phyloP scores from a whole-genome alignment of 2,888 invertebrate genomes.

The Tanypteryx hageni region DNA sequence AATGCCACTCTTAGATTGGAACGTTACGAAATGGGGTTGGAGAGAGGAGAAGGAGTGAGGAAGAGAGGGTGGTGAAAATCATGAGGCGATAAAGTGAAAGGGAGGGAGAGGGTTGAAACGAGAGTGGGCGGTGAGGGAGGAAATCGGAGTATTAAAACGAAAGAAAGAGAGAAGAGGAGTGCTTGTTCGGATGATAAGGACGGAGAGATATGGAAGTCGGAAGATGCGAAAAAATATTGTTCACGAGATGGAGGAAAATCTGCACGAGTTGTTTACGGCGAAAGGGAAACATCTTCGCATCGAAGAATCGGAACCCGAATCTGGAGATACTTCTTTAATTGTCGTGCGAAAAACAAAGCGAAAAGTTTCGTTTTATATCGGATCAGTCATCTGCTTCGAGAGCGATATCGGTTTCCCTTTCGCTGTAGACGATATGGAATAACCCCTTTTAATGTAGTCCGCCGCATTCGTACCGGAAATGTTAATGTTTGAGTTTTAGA shows the following conservation, averaged over 20 bases:
- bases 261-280: background rate
- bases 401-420: background rate
- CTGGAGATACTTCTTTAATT: background rate
- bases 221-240: no score
- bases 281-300: conserved; percentile 3
- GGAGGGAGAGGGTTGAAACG: background rate
- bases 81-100: background rate
- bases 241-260: background rate
- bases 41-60: background rate
- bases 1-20: conserved; percentile 27
- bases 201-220: no score
- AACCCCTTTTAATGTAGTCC: background rate
- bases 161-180: background rate
- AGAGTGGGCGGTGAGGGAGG: background rate
- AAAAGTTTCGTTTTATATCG: background rate
- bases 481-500: background rate
- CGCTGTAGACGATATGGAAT: background rate
- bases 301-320: background rate
- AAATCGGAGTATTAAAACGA: background rate
- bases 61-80: background rate
- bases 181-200: no score
- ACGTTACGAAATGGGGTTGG: background rate
- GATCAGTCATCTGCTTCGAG: background rate
- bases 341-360: background rate
- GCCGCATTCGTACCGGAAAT: background rate